Base-by-base conservation (phyloP, 2,797 vertebrate genomes). In the Gephyroberyx darwinii region DNA sequence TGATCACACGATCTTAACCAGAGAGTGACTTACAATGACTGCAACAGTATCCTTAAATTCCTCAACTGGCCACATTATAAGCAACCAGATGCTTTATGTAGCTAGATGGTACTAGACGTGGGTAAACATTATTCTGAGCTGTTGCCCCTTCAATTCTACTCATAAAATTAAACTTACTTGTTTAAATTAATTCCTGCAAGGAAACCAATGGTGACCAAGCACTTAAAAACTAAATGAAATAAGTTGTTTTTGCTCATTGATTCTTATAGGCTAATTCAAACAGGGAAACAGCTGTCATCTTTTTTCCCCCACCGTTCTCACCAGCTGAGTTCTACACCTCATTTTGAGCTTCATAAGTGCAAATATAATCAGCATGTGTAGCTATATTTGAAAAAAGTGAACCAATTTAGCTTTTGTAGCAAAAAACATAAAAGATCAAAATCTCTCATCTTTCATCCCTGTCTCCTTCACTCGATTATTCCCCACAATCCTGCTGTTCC, bases 401-500 rank as follows among this genome's bases (percentile, higher is more conserved):
- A 20, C 51, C 20, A 48, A 48, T 47, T 39, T 39, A 43, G 13
- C 13, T 48, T 48, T 1, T 6, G 17, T 48, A 19, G 16, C 47
- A 48, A 48, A 3, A 16, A 35, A 60, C 47, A 69, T 69, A 17
- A 69, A 60, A 69, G 47, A 57, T 31, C 2, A 51, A 63, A 33
- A 51, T 47, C 47, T 30, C 50, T 41, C 35, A 33, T 35, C 37
- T 53, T 61, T 43, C 58, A 60, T 61, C 35, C 33, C 19, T 52
- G 33, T 20, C 31, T 20, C 55, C 9, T 39, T 19, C 54, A 31
- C 47, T 8, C 54, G 14, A 31, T n/a, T 62, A 56, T 67, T 66
- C 22, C 48, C 53, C 47, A 8, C 30, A 56, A 16, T 19, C 5
- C 33, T 54, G 31, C 17, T 51, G 8, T 75, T 30, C 9, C 8